phyloP scores from a whole-genome alignment of 1,140 invertebrate species.

The Nasonia giraulti region DNA sequence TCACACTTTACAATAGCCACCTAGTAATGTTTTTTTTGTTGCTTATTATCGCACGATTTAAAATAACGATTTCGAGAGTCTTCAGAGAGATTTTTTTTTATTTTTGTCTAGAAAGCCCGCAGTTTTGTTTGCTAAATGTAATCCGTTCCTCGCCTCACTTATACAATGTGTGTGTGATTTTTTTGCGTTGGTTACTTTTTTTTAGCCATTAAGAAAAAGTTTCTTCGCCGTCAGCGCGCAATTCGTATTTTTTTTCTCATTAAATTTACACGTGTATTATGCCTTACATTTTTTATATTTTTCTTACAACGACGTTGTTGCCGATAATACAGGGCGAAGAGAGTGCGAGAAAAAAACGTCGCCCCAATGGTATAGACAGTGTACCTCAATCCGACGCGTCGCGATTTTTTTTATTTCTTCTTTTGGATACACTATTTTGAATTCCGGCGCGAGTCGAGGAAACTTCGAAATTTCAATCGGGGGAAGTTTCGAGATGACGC shows the following conservation, averaged over 20 bases:
- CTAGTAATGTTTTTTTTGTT: conserved; percentile 40
- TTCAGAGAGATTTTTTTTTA: conserved; percentile 50
- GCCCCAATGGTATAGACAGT: not conserved
- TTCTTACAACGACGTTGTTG: conserved; percentile 19
- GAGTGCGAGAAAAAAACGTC: conserved; percentile 27
- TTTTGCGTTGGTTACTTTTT: conserved; percentile 30
- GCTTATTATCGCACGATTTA: conserved; percentile 50
- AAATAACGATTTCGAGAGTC: conserved; percentile 53
- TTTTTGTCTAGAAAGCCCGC: conserved; percentile 52
- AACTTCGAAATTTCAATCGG: conserved; percentile 22
- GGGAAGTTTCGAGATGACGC: conserved; percentile 34
- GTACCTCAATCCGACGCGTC: not conserved
- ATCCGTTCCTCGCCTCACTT: conserved; percentile 37
- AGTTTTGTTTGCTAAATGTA: conserved; percentile 40
- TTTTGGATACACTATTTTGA: not conserved
- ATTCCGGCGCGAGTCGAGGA: conserved; percentile 6
- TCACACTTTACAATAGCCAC: conserved; percentile 61
- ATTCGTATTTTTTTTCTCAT: conserved; percentile 9
- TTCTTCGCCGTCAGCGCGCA: conserved; percentile 21
- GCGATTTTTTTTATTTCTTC: not conserved
- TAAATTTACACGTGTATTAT: conserved; percentile 23
- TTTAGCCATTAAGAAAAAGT: conserved; percentile 40
- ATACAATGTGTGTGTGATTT: conserved; percentile 13
- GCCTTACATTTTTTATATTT: conserved; percentile 22
- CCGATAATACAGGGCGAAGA: conserved; percentile 14